Base-by-base conservation (phyloP, 2,113 vertebrate species). In the Dipodomys merriami region DNA sequence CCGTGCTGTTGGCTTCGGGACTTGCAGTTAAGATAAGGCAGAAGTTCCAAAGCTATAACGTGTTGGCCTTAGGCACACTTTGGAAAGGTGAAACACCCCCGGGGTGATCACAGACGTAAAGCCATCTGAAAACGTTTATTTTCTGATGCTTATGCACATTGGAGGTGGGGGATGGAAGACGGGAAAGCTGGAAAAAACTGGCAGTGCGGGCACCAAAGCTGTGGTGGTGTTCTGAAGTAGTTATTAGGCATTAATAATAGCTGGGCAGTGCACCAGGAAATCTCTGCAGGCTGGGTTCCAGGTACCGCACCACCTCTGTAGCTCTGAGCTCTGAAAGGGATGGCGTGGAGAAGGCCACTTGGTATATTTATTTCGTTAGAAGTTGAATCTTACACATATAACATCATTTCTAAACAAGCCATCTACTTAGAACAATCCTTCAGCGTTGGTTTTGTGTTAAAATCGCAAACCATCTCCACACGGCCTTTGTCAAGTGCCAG, bases 241-340 rank as follows among this genome's bases (percentile, higher is more conserved):
- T 81, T 95, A 86, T 97, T 96, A 93, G 72, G 12, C 82, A 91
- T 96, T 95, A 97, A 96, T 96, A 93, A 97, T 57, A 97, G 89
- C 87, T 87, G 84, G 79, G 88, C 82, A 57, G 19, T 23, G 12
- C 44, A 73, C 71, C 69, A n/a, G 77, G 44, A 69, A 83, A 33
- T 86, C 89, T 88, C 39, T 33, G 39, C 64, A 11, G 53, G 53
- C 53, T 2, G 2, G 11, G 8, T 23, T 23, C 23, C 23, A 19
- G 69, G 60, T 69, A 20, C 81, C 33, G 71, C 83, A 72, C 83
- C 22, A 72, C 12, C 30, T 72, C 46, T 6, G 67, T 46, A 65
- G 60, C 60, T 77, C n/a, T 72, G 4, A 2, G 13, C 33, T 68
- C 15, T 73, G 27, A 10, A 30, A n/a, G 5, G 33, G n/a, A 29